Evolutionary conservation across 1,140 invertebrate genomes (phyloP).

Genomic region (Pristionchus pacificus): DNA sequence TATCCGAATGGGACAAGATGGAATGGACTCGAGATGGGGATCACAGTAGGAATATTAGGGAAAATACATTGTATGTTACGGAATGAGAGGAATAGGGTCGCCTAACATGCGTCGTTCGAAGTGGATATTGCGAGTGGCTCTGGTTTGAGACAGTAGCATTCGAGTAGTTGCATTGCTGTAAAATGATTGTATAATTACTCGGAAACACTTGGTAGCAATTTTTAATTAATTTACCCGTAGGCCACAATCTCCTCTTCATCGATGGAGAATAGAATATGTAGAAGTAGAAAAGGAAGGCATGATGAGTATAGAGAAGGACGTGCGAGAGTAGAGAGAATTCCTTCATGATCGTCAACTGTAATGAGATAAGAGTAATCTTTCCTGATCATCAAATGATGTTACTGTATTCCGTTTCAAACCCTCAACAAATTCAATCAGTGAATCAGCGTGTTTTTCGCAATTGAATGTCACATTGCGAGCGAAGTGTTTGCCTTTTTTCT

Average conservation of each 20-base stretch:
- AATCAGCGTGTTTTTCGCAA: no score
- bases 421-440: neutral
- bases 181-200: no score
- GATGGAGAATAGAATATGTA: constrained; percentile 49
- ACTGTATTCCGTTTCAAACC: neutral
- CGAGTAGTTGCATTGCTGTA: constrained; percentile 54
- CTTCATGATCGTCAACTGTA: neutral
- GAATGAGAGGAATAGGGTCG: no score
- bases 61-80: no score
- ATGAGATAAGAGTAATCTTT: constrained; percentile 8
- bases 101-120: no score
- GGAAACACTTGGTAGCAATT: no score
- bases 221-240: no score
- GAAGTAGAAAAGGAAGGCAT: constrained; percentile 44
- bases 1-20: no score
- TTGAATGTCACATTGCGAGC: no score
- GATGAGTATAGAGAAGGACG: constrained; percentile 51
- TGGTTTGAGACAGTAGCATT: constrained; percentile 55
- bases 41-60: no score
- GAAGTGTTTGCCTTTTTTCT: no score
- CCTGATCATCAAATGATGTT: neutral
- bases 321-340: constrained; percentile 21
- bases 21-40: no score
- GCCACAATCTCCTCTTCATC: constrained; percentile 56
- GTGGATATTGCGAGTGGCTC: neutral